Conservation (phyloP, 1,140 invertebrate species). For the Druon quercuslanigerum region DNA sequence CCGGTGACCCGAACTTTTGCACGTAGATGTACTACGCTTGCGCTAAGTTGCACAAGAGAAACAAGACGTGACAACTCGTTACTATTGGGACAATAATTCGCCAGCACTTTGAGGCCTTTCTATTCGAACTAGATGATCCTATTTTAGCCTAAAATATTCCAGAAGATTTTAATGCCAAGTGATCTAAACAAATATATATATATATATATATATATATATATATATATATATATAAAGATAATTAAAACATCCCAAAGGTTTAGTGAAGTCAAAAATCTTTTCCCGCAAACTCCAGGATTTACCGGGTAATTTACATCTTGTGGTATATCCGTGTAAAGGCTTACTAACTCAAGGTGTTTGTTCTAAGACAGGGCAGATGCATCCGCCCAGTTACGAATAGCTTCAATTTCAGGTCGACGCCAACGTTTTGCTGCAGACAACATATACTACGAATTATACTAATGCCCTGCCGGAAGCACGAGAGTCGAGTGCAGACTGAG, state of each 20-base stretch:
- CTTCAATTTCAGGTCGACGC: slow-evolving; percentile 24
- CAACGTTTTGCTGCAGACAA: slow-evolving; percentile 3
- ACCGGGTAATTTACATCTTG: background rate
- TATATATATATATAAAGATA: background rate
- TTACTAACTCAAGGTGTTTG: background rate
- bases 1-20: no score
- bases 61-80: no score
- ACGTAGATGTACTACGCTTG: no score
- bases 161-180: no score
- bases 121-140: no score
- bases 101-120: no score
- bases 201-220: no score
- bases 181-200: background rate
- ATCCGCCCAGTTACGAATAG: slow-evolving; percentile 26
- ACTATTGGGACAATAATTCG: no score
- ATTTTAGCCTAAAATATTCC: no score
- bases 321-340: background rate
- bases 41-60: no score
- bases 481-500: background rate
- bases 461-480: slow-evolving; percentile 24
- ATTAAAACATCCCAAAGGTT: background rate
- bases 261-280: background rate
- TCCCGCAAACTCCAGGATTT: background rate
- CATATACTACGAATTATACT: slow-evolving; percentile 12
- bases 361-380: background rate